Evolutionary conservation across 1,140 invertebrate genomes (phyloP), one percentile per base, ranked within the genome.

Genomic region (Teleogryllus occipitalis): DNA sequence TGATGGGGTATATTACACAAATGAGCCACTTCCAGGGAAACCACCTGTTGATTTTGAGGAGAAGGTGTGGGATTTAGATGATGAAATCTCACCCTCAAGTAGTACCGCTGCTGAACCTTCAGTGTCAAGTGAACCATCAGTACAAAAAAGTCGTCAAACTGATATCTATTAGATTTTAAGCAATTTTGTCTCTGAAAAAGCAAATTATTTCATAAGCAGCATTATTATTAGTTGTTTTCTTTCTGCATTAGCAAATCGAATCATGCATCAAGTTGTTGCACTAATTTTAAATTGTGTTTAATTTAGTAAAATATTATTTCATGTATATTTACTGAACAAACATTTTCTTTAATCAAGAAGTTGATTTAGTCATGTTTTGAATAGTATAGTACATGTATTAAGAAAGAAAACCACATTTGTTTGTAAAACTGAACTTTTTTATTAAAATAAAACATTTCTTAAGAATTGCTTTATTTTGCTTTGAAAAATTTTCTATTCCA

Each of bases 1-100:
- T 84, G 94, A 96, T 84, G 91, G 90, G 83, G 91, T 91, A 80
- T 96, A 96, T 86, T 87, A 90, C 81, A 96, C 94, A 14, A 88
- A 95, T 83, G 94, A 96, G 88, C 94, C 94, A 78, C 85, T 96
- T 81, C 90, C 91, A 7, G 91, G 92, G 82, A 90, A 90, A 83
- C 94, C 94, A 27, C 27, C 82, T 18, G 80, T 85, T 39, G 82
- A 84, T 46, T 95, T 95, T 86, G 93, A 94, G 82, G 91, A 93
- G 78, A 94, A 95, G 87, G 89, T 90, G 77, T 93, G 92, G 91
- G 93, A 95, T 85, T 85, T 94, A 76, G 91, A 91, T 83, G 90
- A 91, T 84, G 90, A 92, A 14, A 65, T 79, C 47, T 54, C 80
- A 22, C 73, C 78, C 0, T 27, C 78, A 7, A 79, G 78, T 8